Percentiles rank a stretch among this genome's conserved stretches.
Conservation (phyloP, 2,888 invertebrate species). For the Epistrophe grossulariae region DNA sequence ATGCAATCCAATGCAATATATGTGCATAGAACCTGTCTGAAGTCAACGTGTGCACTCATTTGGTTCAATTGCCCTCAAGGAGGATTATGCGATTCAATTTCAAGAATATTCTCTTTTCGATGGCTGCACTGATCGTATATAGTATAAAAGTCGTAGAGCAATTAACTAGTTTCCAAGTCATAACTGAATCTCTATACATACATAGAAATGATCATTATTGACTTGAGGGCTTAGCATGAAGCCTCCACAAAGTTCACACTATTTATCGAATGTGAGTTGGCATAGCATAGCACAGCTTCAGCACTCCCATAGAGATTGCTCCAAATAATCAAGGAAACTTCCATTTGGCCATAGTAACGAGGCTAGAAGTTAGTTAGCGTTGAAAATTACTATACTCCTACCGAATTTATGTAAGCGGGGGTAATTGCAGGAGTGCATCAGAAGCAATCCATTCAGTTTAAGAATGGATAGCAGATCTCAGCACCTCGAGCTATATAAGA, state of each 20-base stretch:
- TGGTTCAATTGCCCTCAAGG: conserved; percentile 18
- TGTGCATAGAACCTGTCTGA: conserved; percentile 46
- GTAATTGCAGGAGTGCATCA: conserved; percentile 66
- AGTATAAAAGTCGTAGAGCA: conserved; percentile 35
- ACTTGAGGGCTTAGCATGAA: conserved; percentile 32
- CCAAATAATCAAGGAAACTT: conserved; percentile 58
- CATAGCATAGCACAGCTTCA: too few relatives aligned
- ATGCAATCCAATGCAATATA: background rate
- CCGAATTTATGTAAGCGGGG: conserved; percentile 69
- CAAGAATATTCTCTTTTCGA: conserved; percentile 26
- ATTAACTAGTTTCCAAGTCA: conserved; percentile 72
- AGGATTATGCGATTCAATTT: conserved; percentile 58
- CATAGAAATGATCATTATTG: conserved; percentile 40
- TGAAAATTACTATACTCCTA: conserved; percentile 71
- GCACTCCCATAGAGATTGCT: conserved; percentile 25
- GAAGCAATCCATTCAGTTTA: conserved; percentile 57
- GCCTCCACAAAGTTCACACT: conserved; percentile 68
- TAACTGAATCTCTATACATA: conserved; percentile 50
- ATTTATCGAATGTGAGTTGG: conserved; percentile 58
- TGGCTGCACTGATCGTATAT: conserved; percentile 41
- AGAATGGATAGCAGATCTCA: conserved; percentile 33
- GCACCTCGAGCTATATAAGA: conserved; percentile 52
- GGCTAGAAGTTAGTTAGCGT: conserved; percentile 72
- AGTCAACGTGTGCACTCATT: conserved; percentile 33
- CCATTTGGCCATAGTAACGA: conserved; percentile 67